A percentile compares a stretch with the other conserved stretches of the same genome.
Conservation (phyloP, 2,888 invertebrate species). For the Dicranocentrus wangi region DNA sequence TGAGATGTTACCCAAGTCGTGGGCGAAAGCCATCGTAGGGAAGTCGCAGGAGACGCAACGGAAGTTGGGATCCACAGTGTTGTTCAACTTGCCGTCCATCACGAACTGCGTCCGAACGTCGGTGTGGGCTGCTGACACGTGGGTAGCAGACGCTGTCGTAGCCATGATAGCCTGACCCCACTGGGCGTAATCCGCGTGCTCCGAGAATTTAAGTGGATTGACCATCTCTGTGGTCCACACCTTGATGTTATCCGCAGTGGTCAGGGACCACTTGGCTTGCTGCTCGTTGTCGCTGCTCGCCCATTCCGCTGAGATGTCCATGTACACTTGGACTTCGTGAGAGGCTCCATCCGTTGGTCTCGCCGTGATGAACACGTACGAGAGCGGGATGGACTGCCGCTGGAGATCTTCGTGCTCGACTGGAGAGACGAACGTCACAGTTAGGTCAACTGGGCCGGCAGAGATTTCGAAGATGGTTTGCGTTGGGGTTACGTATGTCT, state of each 20-base stretch:
- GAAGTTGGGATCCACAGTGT: slow-evolving; percentile 65
- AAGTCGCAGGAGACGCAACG: slow-evolving; percentile 64
- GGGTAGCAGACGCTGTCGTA: slow-evolving; percentile 50
- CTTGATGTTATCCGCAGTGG: slow-evolving; percentile 41
- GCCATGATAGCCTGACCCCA: slow-evolving; percentile 68
- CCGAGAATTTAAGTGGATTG: slow-evolving; percentile 51
- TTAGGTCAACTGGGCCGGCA: slow-evolving; percentile 67
- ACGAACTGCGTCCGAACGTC: slow-evolving; percentile 55
- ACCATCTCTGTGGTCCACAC: slow-evolving; percentile 57
- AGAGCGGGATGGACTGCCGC: slow-evolving; percentile 68
- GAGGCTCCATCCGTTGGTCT: slow-evolving; percentile 50
- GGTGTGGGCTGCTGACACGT: slow-evolving; percentile 49
- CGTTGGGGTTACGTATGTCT: slow-evolving; percentile 62
- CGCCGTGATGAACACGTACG: slow-evolving; percentile 63
- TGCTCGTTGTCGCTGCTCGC: slow-evolving; percentile 35
- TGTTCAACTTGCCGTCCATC: slow-evolving; percentile 45
- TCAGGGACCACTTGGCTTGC: slow-evolving; percentile 56
- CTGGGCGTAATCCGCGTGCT: slow-evolving; percentile 56
- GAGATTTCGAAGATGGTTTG: slow-evolving; percentile 62
- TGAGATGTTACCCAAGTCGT: slow-evolving; percentile 61
- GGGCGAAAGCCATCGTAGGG: slow-evolving; percentile 66
- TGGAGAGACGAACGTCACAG: slow-evolving; percentile 68
- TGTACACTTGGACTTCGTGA: slow-evolving; percentile 69
- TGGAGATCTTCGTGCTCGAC: slow-evolving; percentile 64
- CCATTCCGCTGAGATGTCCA: slow-evolving; percentile 68